Percentiles rank a stretch among this genome's conserved stretches.
phyloP scores from a whole-genome alignment of 2,797 vertebrate species.

The Scomberomorus guttatus region DNA sequence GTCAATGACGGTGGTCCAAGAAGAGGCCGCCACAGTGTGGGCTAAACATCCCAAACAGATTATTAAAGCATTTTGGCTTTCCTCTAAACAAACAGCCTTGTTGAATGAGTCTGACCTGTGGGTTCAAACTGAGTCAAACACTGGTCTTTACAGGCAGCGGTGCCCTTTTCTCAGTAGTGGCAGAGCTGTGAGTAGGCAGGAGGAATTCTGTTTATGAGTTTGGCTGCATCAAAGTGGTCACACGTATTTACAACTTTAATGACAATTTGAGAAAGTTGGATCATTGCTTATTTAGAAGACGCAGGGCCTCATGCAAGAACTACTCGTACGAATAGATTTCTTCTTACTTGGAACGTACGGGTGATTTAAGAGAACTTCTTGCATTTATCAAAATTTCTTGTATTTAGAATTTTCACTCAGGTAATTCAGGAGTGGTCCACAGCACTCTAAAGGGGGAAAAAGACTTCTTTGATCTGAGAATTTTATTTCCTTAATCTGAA shows the following conservation, averaged over 20 bases:
- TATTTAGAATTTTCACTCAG: not conserved
- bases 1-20: conserved; percentile 65
- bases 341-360: too few relatives aligned
- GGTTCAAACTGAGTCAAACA: conserved; percentile 28
- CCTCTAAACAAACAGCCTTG: conserved; percentile 70
- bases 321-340: too few relatives aligned
- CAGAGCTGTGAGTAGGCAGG: not conserved
- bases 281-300: not conserved
- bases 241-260: not conserved
- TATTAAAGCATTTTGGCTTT: conserved; percentile 67
- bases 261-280: not conserved
- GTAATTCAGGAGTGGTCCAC: not conserved
- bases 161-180: conserved; percentile 12
- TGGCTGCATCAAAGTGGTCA: not conserved
- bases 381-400: too few relatives aligned
- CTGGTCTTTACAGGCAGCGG: not conserved
- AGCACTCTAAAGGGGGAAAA: too few relatives aligned
- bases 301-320: too few relatives aligned
- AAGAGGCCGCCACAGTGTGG: conserved; percentile 21
- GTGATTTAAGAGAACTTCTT: too few relatives aligned
- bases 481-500: not conserved
- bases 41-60: conserved; percentile 46
- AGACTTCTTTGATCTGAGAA: too few relatives aligned
- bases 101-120: conserved; percentile 38
- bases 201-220: conserved; percentile 21